Evolutionary conservation across 1,140 invertebrate genomes (phyloP).

Genomic region (Sarcophaga peregrina): DNA sequence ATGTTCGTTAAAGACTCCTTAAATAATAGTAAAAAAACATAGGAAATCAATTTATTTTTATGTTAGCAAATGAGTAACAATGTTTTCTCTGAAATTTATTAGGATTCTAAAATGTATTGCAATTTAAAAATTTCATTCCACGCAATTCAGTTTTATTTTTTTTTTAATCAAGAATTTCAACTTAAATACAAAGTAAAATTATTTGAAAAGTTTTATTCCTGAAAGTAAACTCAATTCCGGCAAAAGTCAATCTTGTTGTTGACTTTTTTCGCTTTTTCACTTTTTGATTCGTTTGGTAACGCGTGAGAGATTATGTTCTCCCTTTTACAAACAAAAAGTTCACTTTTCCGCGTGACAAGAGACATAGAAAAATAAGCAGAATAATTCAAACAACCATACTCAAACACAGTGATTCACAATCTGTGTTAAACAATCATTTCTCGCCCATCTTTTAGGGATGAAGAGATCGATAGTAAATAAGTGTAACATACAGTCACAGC

Average conservation of each 20-base stretch:
- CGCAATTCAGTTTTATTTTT: not conserved
- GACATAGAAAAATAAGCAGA: not conserved
- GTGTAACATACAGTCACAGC: too few relatives aligned
- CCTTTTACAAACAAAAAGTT: conserved; percentile 4
- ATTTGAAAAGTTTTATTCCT: too few relatives aligned
- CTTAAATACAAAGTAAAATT: too few relatives aligned
- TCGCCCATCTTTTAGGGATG: too few relatives aligned
- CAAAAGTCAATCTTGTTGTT: not conserved
- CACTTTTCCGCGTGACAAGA: not conserved
- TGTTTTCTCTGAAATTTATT: not conserved
- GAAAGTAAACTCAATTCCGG: too few relatives aligned
- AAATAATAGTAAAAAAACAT: too few relatives aligned
- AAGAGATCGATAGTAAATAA: too few relatives aligned
- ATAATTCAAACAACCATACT: not conserved
- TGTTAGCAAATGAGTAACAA: not conserved
- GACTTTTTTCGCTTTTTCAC: not conserved
- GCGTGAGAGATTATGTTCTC: not conserved
- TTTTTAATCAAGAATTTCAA: too few relatives aligned
- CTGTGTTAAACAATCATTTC: not conserved
- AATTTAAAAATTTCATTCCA: not conserved
- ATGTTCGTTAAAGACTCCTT: too few relatives aligned
- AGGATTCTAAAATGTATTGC: not conserved
- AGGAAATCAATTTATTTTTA: too few relatives aligned
- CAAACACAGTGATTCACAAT: not conserved
- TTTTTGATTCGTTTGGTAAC: not conserved